Conservation (phyloP, 2,113 vertebrate genomes). For the Centropus bengalensis region DNA sequence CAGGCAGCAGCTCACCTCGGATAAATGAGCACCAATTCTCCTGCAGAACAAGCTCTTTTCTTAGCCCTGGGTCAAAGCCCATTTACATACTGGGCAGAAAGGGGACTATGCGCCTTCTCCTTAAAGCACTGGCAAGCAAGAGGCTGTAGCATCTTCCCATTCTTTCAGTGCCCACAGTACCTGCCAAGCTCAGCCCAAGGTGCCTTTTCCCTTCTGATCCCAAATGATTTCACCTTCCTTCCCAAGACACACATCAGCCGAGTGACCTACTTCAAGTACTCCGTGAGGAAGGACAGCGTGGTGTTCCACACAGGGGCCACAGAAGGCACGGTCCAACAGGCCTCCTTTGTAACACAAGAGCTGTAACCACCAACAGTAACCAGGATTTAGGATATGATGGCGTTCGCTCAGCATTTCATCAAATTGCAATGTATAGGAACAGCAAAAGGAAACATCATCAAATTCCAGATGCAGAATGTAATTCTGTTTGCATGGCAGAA, state of each 20-base stretch:
- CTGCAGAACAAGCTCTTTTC: not conserved
- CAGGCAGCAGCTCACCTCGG: not conserved
- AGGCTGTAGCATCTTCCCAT: not conserved
- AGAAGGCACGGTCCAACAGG: not conserved
- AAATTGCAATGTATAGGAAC: conserved; percentile 6
- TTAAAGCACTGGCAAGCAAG: not conserved
- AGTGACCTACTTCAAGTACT: not conserved
- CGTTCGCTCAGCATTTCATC: not conserved
- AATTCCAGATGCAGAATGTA: conserved; percentile 68
- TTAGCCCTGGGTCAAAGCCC: not conserved
- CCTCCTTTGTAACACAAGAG: not conserved
- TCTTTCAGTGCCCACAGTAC: not conserved
- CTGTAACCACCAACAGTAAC: not conserved
- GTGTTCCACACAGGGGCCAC: not conserved
- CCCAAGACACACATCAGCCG: not conserved
- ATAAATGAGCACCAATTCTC: not conserved
- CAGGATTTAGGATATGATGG: not conserved
- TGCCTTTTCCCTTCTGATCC: not conserved
- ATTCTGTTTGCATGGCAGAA: conserved; percentile 67
- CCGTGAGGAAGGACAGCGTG: not conserved
- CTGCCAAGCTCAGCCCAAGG: not conserved
- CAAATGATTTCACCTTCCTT: not conserved
- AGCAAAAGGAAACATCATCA: conserved; percentile 63
- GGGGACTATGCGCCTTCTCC: not conserved
- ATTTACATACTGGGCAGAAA: not conserved